Base-by-base conservation (phyloP, 1,140 invertebrate genomes). In the Papilio dardanus region DNA sequence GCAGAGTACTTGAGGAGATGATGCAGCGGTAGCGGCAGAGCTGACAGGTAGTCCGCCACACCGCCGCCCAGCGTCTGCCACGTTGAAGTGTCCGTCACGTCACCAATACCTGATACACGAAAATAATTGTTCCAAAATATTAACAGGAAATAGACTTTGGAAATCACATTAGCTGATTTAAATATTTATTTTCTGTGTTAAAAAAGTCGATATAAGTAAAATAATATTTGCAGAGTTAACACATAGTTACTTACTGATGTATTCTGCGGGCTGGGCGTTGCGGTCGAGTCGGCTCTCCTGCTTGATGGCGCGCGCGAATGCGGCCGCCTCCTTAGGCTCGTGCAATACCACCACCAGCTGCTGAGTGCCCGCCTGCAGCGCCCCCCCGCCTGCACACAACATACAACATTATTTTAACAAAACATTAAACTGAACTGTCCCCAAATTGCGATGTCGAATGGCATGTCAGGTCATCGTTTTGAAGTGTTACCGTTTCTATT, bases 1-100 rank as follows among this genome's bases (percentile, higher is more conserved):
- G 85, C 69, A n/a, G 97, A 97, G 88, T 97, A 97, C 89, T 97
- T 97, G 21, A 97, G 94, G 82, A 97, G 96, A 86, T 97, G 97
- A 83, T 98, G 97, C 40, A 98, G 91, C 58, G 96, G 97, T 30
- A 97, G 88, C 0, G 96, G 96, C 81, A 97, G 86, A 3, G 96
- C 97, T 67, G 96, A 96, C 68, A 97, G 94, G 89, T 97, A 97
- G 91, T 97, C 97, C 16, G 96, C 96, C 16, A 97, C 96, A 0
- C 96, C 96, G 4, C 96, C 96, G 65, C 96, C 96, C 54, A 97
- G 90, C n/a, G 96, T 96, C 88, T 97, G 96, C 96, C 96, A 97
- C 16, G 93, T 91, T 0, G 91, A 80, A 7, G 84, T 86, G 79
- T 93, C 92, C 0, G 85, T 81, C 73, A 94, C 88, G 76, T 92